These are phyloP conservation scores for Ageneiosus marmoratus DNA, from an alignment of 2,113 vertebrate species.

Conservation along the genomic window DNA sequence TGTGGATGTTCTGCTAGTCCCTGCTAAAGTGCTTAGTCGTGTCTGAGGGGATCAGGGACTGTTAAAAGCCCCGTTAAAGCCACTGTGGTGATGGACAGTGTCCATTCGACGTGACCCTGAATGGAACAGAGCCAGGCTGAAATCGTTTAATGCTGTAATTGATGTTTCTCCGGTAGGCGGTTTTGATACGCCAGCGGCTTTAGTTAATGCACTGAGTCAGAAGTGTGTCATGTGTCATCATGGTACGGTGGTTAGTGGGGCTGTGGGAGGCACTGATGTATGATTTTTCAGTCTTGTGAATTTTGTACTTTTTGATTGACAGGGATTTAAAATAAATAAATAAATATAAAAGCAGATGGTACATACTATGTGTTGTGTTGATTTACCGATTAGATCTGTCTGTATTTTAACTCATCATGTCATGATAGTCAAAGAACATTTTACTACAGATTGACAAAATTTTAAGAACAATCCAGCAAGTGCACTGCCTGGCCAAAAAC, in stretches of 20 bases:
- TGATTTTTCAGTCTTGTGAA: background rate
- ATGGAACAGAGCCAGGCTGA: slow-evolving; percentile 9
- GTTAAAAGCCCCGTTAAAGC: slow-evolving; percentile 40
- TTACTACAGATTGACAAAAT: background rate
- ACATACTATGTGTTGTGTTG: background rate
- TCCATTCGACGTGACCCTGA: slow-evolving; percentile 16
- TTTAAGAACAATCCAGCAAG: background rate
- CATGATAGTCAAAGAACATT: background rate
- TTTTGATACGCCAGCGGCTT: background rate
- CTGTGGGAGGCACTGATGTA: background rate
- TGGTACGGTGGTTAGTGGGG: background rate
- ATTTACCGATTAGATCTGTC: too few species aligned
- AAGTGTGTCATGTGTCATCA: background rate
- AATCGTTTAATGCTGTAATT: slow-evolving; percentile 18
- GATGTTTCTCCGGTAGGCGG: background rate
- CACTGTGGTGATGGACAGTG: slow-evolving; percentile 5
- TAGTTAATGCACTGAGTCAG: background rate
- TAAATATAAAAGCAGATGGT: too few species aligned
- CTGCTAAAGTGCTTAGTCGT: slow-evolving; percentile 47
- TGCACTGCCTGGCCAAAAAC: too few species aligned
- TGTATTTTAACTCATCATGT: background rate
- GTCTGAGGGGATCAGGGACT: slow-evolving; percentile 29
- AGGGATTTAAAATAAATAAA: too few species aligned
- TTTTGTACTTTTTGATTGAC: background rate
- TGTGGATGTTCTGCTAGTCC: slow-evolving; percentile 25